These are phyloP conservation scores for Cosmia pyralina DNA, from an alignment of 2,888 invertebrate genomes.

Conservation along the genomic window DNA sequence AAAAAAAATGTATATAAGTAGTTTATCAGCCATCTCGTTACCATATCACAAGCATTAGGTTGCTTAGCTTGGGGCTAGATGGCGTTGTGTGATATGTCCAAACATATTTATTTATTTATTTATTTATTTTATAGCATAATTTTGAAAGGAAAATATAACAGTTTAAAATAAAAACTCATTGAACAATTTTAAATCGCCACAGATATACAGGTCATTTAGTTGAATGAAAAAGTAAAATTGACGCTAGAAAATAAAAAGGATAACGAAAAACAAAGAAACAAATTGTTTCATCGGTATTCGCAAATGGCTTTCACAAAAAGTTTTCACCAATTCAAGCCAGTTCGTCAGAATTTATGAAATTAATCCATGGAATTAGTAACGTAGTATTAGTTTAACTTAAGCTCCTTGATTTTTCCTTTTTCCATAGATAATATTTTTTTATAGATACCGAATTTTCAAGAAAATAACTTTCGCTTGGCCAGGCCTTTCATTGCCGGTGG, in stretches of 20 bases:
- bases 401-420: background rate
- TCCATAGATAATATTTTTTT: background rate
- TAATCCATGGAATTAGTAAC: background rate
- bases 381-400: no score
- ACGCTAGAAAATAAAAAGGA: background rate
- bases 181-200: background rate
- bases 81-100: no score
- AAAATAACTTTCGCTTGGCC: background rate
- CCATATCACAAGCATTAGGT: no score
- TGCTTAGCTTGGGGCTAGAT: no score
- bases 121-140: no score
- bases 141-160: background rate
- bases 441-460: background rate
- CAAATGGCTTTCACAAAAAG: background rate
- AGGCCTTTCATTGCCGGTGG: conserved; percentile 3
- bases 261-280: background rate
- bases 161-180: background rate
- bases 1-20: no score
- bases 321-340: background rate
- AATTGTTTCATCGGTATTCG: background rate
- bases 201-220: background rate
- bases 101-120: no score
- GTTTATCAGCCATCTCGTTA: no score
- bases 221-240: background rate
- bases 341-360: background rate